Evolutionary conservation across 2,113 vertebrate species (phyloP).

Genomic region (Sitta europaea): DNA sequence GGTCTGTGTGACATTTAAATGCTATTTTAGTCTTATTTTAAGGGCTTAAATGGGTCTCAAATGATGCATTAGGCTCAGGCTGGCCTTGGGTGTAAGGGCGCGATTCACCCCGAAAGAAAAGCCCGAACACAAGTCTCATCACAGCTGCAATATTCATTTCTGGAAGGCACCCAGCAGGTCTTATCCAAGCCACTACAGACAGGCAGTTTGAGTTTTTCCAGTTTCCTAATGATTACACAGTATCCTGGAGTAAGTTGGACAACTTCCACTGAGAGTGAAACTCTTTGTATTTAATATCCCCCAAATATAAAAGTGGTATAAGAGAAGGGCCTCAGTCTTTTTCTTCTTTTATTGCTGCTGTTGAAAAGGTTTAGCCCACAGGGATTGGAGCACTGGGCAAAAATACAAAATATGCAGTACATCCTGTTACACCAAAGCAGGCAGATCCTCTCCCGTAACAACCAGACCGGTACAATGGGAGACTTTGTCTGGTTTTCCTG

Average conservation of each 20-base stretch:
- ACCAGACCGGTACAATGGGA: slow-evolving; percentile 44
- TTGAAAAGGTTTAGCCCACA: slow-evolving; percentile 54
- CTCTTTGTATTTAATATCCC: slow-evolving; percentile 59
- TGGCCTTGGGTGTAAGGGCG: neutral
- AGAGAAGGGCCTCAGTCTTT: slow-evolving; percentile 52
- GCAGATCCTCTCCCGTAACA: slow-evolving; percentile 34
- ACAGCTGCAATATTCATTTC: slow-evolving; percentile 62
- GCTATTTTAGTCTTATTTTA: neutral
- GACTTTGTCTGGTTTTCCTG: slow-evolving; percentile 48
- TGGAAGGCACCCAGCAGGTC: slow-evolving; percentile 55
- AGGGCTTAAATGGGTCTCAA: neutral
- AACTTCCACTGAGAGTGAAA: slow-evolving; percentile 32
- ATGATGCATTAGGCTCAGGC: neutral
- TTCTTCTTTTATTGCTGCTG: slow-evolving; percentile 58
- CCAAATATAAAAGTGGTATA: slow-evolving; percentile 50
- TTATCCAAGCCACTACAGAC: slow-evolving; percentile 59
- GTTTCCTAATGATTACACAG: slow-evolving; percentile 67
- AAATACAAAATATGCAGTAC: slow-evolving; percentile 53
- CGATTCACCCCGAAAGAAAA: neutral
- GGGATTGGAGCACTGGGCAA: slow-evolving; percentile 22
- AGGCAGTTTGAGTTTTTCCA: slow-evolving; percentile 66
- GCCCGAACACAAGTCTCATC: slow-evolving; percentile 34
- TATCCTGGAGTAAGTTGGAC: slow-evolving; percentile 59
- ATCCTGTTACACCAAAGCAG: slow-evolving; percentile 45
- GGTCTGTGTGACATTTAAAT: neutral